These are phyloP conservation scores for Tiphia femorata DNA, from an alignment of 2,888 invertebrate species.

Conservation along the genomic window DNA sequence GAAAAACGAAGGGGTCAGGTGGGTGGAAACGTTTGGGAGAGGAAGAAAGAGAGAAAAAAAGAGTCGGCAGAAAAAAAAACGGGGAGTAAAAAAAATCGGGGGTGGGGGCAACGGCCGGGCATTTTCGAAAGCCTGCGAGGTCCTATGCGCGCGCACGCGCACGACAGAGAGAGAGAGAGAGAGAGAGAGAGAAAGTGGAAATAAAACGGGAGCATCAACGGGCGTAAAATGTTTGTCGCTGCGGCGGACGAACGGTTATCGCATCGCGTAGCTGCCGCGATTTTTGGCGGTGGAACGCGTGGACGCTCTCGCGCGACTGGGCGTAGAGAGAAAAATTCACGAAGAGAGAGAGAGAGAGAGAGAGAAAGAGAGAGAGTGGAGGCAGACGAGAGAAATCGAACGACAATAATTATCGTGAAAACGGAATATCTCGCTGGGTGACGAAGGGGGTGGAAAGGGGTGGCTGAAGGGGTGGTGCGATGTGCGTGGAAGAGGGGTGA, in stretches of 20 bases:
- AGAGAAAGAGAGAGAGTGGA: slow-evolving; percentile 7
- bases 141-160: too few relatives aligned
- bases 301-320: slow-evolving; percentile 3
- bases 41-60: slow-evolving; percentile 7
- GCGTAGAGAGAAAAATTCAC: slow-evolving; percentile 25
- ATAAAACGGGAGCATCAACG: slow-evolving; percentile 40
- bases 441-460: slow-evolving; percentile 33
- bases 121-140: neutral
- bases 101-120: slow-evolving; percentile 6
- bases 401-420: slow-evolving; percentile 67
- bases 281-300: slow-evolving; percentile 40
- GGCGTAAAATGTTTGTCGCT: slow-evolving; percentile 50
- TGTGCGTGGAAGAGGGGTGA: slow-evolving; percentile 24
- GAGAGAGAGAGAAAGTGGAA: slow-evolving; percentile 15
- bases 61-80: neutral
- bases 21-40: neutral
- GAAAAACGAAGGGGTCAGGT: neutral
- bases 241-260: slow-evolving; percentile 50
- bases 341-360: slow-evolving; percentile 15
- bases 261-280: slow-evolving; percentile 45
- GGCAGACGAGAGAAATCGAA: slow-evolving; percentile 53
- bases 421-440: slow-evolving; percentile 62
- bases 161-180: neutral
- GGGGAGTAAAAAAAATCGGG: neutral
- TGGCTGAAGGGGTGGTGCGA: slow-evolving; percentile 13